Percentiles rank a stretch among this genome's conserved stretches.
Conservation (phyloP, 1,140 invertebrate genomes). For the Nasonia longicornis region DNA sequence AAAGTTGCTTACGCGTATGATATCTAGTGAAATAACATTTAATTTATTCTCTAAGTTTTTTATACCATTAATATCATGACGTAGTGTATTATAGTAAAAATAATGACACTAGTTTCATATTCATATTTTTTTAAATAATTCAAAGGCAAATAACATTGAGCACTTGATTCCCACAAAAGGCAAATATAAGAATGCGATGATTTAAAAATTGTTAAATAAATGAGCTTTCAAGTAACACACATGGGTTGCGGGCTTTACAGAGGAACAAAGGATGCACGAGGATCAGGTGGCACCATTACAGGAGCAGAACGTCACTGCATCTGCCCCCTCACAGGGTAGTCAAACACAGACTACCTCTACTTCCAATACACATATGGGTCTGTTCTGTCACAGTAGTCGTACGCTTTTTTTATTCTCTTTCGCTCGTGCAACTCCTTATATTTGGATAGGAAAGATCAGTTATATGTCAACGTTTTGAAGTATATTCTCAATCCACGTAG, state of each 20-base stretch:
- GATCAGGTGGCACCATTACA: slow-evolving; percentile 63
- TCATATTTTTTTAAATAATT: slow-evolving; percentile 21
- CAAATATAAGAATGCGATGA: slow-evolving; percentile 25
- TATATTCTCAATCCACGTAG: slow-evolving; percentile 24
- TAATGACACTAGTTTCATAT: slow-evolving; percentile 23
- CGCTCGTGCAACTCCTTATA: slow-evolving; percentile 38
- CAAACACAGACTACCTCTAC: slow-evolving; percentile 66
- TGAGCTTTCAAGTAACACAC: slow-evolving; percentile 60
- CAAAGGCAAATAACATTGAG: slow-evolving; percentile 28
- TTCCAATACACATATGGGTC: slow-evolving; percentile 67
- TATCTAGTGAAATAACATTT: slow-evolving; percentile 36
- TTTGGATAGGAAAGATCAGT: slow-evolving; percentile 38
- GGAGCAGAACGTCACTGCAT: slow-evolving; percentile 62
- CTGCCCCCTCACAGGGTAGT: slow-evolving; percentile 63
- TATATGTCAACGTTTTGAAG: slow-evolving; percentile 19
- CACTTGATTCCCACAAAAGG: neutral
- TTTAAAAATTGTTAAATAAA: slow-evolving; percentile 36
- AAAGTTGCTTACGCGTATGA: slow-evolving; percentile 30
- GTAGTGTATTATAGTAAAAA: slow-evolving; percentile 18
- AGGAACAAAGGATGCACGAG: slow-evolving; percentile 64
- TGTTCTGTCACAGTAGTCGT: slow-evolving; percentile 67
- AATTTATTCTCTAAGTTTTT: slow-evolving; percentile 20
- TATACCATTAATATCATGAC: slow-evolving; percentile 33
- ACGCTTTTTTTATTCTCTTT: slow-evolving; percentile 56
- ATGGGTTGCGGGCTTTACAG: slow-evolving; percentile 68